Percentiles rank a stretch among this genome's conserved stretches.
Conservation (phyloP, 1,140 invertebrate species). For the Euwallacea fornicatus region DNA sequence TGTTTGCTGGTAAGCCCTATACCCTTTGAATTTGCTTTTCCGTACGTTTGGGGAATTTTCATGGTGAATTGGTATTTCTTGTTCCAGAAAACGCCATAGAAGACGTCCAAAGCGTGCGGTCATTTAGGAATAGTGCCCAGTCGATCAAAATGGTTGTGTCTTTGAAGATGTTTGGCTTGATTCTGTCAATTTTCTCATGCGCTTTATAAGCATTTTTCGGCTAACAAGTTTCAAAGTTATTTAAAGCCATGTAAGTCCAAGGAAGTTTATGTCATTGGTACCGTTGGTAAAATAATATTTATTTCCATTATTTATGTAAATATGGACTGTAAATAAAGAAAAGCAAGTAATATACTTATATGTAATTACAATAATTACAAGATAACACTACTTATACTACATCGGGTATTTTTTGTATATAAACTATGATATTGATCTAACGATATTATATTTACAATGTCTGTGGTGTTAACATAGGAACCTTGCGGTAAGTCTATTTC, state of each 20-base stretch:
- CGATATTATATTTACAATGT: slow-evolving; percentile 38
- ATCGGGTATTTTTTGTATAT: slow-evolving; percentile 33
- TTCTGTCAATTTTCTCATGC: too few species aligned
- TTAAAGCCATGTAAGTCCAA: too few species aligned
- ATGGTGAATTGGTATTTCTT: slow-evolving; percentile 6
- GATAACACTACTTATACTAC: slow-evolving; percentile 7
- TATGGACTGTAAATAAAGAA: slow-evolving; percentile 25
- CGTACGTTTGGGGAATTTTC: neutral
- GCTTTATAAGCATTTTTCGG: too few species aligned
- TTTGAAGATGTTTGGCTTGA: neutral
- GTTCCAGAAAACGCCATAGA: slow-evolving; percentile 34
- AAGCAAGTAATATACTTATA: slow-evolving; percentile 4
- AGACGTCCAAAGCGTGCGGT: slow-evolving; percentile 23
- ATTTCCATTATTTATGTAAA: slow-evolving; percentile 18
- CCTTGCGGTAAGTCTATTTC: neutral
- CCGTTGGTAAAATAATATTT: neutral
- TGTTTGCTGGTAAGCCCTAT: slow-evolving; percentile 29
- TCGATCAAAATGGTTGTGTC: neutral
- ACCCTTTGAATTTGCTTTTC: neutral
- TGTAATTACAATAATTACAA: slow-evolving; percentile 23
- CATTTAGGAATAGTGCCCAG: slow-evolving; percentile 15
- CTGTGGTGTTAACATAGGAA: slow-evolving; percentile 36
- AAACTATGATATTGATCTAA: slow-evolving; percentile 28
- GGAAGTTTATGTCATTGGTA: too few species aligned
- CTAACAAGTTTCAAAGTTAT: too few species aligned